Evolutionary conservation across 2,797 vertebrate species (phyloP), one percentile per base, ranked within the genome.

Genomic region (Phaenicophaeus curvirostris): DNA sequence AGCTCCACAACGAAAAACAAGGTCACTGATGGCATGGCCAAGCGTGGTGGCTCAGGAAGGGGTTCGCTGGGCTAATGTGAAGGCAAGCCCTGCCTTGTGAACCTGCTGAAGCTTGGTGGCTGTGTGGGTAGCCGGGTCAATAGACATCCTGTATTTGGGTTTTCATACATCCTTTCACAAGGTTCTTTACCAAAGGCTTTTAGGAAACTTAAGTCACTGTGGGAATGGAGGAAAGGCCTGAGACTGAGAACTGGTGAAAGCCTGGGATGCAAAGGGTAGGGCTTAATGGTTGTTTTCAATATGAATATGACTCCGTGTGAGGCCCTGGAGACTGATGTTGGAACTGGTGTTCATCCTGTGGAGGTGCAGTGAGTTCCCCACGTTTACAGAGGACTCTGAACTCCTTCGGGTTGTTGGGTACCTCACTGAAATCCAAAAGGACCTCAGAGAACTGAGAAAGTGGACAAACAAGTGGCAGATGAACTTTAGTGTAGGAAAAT

Each of bases 61-160:
- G 8, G 20, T 50, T 75, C 42, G 24, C 15, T 48, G 46, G 27
- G 27, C 19, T 35, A 0, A 28, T 1, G 7, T 27, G 21, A 54
- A 55, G 59, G 15, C 35, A 66, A 76, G 10, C 21, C 10, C 6
- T 73, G 68, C 24, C 39, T 82, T 24, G 4, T 0, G 0, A 63
- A 16, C 9, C 39, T 87, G 25, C 75, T 77, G 61, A 57, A 74
- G 35, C 15, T 11, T 24, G 12, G 14, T 15, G 39, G 57, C 15
- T 51, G 2, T 0, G 0, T 53, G 63, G 35, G n/a, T 55, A 19
- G 44, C 21, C 69, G 39, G 33, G 31, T 20, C 5, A 4, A 8
- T 4, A 20, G 77, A 23, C 18, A 72, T 68, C 31, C 1, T 6
- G 0, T 28, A 5, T 46, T 19, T 58, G 33, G 31, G 17, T 48